Conservation (phyloP, 2,888 invertebrate species). For the Drosophila flavopinicola region DNA sequence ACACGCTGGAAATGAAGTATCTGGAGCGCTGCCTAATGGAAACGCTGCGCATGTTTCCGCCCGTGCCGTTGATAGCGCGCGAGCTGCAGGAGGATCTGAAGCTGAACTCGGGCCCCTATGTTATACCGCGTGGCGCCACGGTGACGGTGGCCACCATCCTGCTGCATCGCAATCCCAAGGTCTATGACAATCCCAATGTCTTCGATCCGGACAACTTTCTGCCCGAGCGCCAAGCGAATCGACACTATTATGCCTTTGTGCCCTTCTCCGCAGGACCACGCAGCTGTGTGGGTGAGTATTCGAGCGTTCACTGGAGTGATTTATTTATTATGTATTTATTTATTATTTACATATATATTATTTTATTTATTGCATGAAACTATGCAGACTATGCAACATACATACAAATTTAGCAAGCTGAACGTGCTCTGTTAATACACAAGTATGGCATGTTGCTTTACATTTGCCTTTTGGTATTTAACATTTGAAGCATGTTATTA, state of each 20-base stretch:
- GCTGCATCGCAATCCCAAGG: conserved; percentile 89
- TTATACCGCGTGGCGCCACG: conserved; percentile 89
- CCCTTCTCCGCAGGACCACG: conserved; percentile 94
- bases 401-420: no score
- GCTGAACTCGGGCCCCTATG: conserved; percentile 88
- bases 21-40: conserved; percentile 92
- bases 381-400: no score
- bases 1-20: conserved; percentile 94
- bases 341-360: no score
- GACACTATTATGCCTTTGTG: conserved; percentile 92
- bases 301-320: no score
- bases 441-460: no score
- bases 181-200: conserved; percentile 90
- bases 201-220: conserved; percentile 95
- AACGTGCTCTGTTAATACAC: no score
- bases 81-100: conserved; percentile 89
- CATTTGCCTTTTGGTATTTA: no score
- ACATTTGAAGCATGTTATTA: no score
- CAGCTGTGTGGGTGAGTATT: conserved; percentile 89
- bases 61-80: conserved; percentile 91
- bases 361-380: no score
- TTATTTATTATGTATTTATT: no score
- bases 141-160: conserved; percentile 87
- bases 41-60: conserved; percentile 91
- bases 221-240: conserved; percentile 90